Evolutionary conservation across 1,140 invertebrate genomes (phyloP).

Genomic region (Drosophila nebulosa): DNA sequence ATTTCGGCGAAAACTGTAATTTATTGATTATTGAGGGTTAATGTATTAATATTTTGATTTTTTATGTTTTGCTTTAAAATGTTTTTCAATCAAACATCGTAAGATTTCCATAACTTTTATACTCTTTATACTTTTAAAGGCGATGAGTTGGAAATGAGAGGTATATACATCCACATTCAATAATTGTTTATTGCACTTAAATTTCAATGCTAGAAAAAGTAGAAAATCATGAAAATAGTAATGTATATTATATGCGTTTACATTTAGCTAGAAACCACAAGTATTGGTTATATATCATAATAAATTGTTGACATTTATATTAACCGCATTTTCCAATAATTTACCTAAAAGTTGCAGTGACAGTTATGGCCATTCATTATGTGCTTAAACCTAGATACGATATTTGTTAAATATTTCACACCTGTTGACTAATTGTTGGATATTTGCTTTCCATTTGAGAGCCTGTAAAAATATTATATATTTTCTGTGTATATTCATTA

Average conservation of each 20-base stretch:
- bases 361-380: neutral
- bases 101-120: too few species aligned
- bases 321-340: neutral
- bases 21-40: neutral
- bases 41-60: neutral
- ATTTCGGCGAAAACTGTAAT: neutral
- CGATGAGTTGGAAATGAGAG: too few species aligned
- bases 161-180: too few species aligned
- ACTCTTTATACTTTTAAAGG: too few species aligned
- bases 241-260: too few species aligned
- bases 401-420: conserved; percentile 1
- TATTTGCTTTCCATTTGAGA: neutral
- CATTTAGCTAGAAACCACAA: too few species aligned
- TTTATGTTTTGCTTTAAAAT: neutral
- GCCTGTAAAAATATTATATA: neutral
- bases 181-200: too few species aligned
- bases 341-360: neutral
- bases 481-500: neutral
- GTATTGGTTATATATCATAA: too few species aligned
- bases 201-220: too few species aligned
- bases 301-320: too few species aligned
- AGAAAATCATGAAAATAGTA: too few species aligned
- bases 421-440: neutral
- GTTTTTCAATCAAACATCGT: too few species aligned
- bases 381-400: neutral